These are phyloP conservation scores for Polyommatus iphigenia DNA, from an alignment of 2,888 invertebrate genomes.

Conservation along the genomic window DNA sequence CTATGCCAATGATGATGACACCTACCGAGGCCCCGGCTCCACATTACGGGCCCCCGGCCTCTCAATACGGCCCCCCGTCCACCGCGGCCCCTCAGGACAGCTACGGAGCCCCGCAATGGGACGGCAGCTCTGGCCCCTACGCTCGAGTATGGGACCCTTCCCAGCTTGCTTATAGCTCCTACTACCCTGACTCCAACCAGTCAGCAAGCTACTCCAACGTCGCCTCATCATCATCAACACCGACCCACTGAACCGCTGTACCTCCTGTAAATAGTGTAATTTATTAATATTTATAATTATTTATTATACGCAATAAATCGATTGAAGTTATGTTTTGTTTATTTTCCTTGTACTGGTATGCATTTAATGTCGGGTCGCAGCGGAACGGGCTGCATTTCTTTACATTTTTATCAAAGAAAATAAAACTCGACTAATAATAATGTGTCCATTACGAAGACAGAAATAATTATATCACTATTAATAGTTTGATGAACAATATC, in stretches of 20 bases:
- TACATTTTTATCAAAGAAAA: too few species aligned
- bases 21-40: constrained; percentile 79
- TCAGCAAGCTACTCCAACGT: constrained; percentile 74
- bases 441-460: too few species aligned
- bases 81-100: constrained; percentile 83
- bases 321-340: constrained; percentile 55
- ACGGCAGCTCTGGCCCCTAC: constrained; percentile 87
- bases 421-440: too few species aligned
- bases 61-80: constrained; percentile 73
- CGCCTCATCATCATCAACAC: constrained; percentile 61
- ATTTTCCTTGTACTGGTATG: constrained; percentile 36
- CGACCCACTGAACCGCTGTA: constrained; percentile 56
- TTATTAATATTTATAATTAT: constrained; percentile 75
- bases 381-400: too few species aligned
- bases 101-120: constrained; percentile 87
- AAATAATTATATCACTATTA: too few species aligned
- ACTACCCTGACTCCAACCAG: constrained; percentile 83
- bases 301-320: constrained; percentile 73
- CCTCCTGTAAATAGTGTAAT: constrained; percentile 57
- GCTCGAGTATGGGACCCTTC: constrained; percentile 88
- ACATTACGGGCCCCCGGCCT: constrained; percentile 71
- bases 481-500: too few species aligned
- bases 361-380: not conserved
- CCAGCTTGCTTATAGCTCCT: constrained; percentile 85
- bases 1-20: constrained; percentile 87